phyloP scores from a whole-genome alignment of 2,888 invertebrate genomes.

The Temnothorax rugatulus region DNA sequence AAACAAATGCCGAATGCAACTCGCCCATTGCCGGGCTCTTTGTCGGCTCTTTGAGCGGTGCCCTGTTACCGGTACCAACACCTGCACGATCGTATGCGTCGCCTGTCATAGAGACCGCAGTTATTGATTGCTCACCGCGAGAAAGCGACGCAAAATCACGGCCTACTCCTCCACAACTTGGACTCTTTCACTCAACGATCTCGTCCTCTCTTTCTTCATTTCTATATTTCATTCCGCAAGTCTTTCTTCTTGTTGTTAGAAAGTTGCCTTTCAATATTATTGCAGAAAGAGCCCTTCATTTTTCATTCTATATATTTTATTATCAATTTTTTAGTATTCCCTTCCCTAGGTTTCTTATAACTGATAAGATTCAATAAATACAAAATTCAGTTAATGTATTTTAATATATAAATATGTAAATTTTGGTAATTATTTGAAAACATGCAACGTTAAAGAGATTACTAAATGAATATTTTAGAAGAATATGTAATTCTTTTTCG shows the following conservation, averaged over 20 bases:
- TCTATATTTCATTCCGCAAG: neutral
- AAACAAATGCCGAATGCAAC: conserved; percentile 85
- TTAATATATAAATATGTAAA: neutral
- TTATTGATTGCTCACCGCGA: conserved; percentile 82
- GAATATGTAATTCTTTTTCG: neutral
- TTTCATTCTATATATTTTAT: neutral
- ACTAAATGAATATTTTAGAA: neutral
- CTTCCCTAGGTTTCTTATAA: neutral
- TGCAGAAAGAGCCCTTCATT: neutral
- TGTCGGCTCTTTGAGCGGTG: conserved; percentile 80
- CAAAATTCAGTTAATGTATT: neutral
- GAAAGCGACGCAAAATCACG: conserved; percentile 78
- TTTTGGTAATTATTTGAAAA: neutral
- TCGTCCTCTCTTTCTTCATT: neutral
- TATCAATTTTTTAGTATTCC: neutral
- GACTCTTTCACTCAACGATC: conserved; percentile 8
- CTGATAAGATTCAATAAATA: neutral
- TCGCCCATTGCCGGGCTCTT: conserved; percentile 81
- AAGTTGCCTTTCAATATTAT: neutral
- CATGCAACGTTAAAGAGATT: neutral
- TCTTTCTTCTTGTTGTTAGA: neutral
- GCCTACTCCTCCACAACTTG: conserved; percentile 61
- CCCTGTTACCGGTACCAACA: conserved; percentile 81
- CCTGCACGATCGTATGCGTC: conserved; percentile 78
- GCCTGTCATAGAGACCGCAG: conserved; percentile 80